A percentile compares a stretch with the other conserved stretches of the same genome.
Evolutionary conservation across 2,888 invertebrate genomes (phyloP).

Genomic region (Rhogogaster chlorosoma): DNA sequence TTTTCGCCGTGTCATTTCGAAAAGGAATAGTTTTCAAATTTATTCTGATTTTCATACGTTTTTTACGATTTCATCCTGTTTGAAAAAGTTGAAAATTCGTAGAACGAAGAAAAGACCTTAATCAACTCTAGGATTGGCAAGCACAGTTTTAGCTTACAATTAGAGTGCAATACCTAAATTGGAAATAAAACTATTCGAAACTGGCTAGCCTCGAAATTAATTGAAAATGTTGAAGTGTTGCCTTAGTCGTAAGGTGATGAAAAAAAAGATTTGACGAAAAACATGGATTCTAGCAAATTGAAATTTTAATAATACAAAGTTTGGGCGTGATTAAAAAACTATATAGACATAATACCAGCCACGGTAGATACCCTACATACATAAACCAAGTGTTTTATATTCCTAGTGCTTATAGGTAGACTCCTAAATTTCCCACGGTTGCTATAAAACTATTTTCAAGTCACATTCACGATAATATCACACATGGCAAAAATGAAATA

Average conservation of each 20-base stretch:
- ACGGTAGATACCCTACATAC: neutral
- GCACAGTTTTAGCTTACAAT: no score
- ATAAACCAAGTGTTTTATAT: neutral
- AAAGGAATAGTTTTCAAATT: neutral
- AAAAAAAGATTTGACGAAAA: neutral
- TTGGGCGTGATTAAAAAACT: neutral
- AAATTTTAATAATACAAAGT: neutral
- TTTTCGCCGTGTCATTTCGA: neutral
- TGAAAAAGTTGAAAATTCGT: neutral
- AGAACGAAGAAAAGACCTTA: neutral
- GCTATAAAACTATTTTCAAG: neutral
- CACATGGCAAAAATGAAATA: neutral
- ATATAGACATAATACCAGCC: neutral
- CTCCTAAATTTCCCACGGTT: constrained; percentile 2
- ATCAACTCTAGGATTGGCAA: neutral
- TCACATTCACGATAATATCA: constrained; percentile 3
- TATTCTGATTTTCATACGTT: neutral
- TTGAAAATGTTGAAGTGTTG: neutral
- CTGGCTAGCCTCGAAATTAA: neutral
- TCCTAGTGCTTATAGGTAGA: neutral
- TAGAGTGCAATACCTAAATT: neutral
- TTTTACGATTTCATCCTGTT: neutral
- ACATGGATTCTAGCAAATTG: neutral
- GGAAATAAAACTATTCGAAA: neutral
- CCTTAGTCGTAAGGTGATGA: neutral